Evolutionary conservation across 1,140 invertebrate species (phyloP).

Genomic region (Acyrthosiphon pisum): DNA sequence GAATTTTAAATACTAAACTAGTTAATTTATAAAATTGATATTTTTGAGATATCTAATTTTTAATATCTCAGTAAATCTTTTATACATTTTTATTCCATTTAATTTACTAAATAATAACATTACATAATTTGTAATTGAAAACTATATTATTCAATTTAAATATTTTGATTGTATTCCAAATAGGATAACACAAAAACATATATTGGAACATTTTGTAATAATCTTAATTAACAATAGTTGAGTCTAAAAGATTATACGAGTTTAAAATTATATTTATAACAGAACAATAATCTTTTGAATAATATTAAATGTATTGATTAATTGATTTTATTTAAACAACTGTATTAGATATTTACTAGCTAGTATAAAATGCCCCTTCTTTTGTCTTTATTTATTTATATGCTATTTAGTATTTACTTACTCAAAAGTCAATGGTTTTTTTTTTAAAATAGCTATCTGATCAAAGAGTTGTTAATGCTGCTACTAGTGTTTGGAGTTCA

Average conservation of each 20-base stretch:
- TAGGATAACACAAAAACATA: neutral
- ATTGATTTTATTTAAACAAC: neutral
- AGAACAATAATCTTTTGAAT: neutral
- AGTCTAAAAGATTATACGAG: neutral
- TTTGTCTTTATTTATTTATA: neutral
- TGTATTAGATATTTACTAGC: neutral
- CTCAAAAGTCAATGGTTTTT: neutral
- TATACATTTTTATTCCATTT: neutral
- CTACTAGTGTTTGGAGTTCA: constrained; percentile 84
- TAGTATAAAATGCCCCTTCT: neutral
- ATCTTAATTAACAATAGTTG: neutral
- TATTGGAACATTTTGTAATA: neutral
- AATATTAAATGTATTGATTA: neutral
- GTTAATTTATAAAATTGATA: neutral
- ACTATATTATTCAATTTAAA: neutral
- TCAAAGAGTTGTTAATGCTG: constrained; percentile 81
- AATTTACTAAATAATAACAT: neutral
- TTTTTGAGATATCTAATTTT: neutral
- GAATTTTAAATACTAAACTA: neutral
- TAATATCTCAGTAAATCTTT: neutral
- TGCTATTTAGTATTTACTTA: neutral
- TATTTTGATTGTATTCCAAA: neutral
- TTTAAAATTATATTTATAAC: neutral
- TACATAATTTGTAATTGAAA: neutral
- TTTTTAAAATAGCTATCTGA: constrained; percentile 58